Base-by-base conservation (phyloP, 2,113 vertebrate species). In the Pungitius pungitius region DNA sequence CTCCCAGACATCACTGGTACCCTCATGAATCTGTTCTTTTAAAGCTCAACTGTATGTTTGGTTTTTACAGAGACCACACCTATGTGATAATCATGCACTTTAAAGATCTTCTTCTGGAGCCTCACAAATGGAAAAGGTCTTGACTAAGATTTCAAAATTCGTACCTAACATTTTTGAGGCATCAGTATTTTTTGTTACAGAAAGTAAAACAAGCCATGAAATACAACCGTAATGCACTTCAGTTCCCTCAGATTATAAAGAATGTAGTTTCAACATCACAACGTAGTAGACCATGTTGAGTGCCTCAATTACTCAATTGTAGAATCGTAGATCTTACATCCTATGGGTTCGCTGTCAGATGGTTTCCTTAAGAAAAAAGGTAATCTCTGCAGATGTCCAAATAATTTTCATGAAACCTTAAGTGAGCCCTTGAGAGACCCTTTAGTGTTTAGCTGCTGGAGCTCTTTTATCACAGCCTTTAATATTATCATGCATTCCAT, bases 401-500 rank as follows among this genome's bases (percentile, higher is more conserved):
- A 24, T 81, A 6, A 42, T 72, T 72, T 68, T 18, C 0, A 1
- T 33, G 42, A 69, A 69, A 26, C 42, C 10, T 33, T 65, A 69
- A 81, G 27, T 59, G 45, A 59, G 24, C 61, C 47, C 37, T 69
- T 27, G 45, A 35, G 40, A 49, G 60, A 71, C n/a, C 49, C 22
- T 42, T 55, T 8, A 52, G 14, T 13, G 35, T 73, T 26, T 20
- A 12, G 6, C 64, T 71, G 27, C 9, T 62, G 24, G 61, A 69
- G n/a, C 75, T 57, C 33, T 30, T 75, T 75, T 72, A 75, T 58
- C 20, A 33, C 22, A 12, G 40, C 76, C 61, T 74, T 60, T 77
- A 27, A 77, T 77, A 47, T 70, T 68, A 78, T 72, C 70, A 76
- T 67, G 47, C 73, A 54, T 54, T 59, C 43, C 42, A 15, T 61